Base-by-base conservation (phyloP, 1,140 invertebrate genomes). In the Sinonovacula constricta region DNA sequence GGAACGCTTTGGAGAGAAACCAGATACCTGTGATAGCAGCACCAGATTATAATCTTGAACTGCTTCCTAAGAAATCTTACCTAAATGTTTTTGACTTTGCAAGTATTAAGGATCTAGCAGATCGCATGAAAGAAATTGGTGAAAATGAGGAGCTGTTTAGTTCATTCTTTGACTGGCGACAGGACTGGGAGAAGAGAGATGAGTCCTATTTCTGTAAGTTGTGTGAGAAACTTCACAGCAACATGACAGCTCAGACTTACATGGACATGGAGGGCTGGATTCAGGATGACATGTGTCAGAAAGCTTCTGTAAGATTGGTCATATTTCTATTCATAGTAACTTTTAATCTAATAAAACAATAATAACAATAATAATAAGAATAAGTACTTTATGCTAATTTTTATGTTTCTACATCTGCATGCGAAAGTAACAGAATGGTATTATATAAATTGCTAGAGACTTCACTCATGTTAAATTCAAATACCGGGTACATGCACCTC, bases 11-110 rank as follows among this genome's bases (percentile, higher is more conserved):
- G 3, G 28, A n/a, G 18, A 14, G 28, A 15, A 15, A 5, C 26
- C 56, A 59, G 56, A 59, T 59, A 14, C 56, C 56, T 24, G n/a
- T 59, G 1, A 28, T 59, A 59, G 56, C 56, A 59, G n/a, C n/a
- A 26, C n/a, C n/a, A 22, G n/a, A 59, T n/a, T n/a, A 59, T 28
- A 24, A 59, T 22, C 15, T n/a, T n/a, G 56, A 28, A 2, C 28
- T 59, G 1, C n/a, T 59, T 3, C 4, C 28, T 1, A 15, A 14
- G 3, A 28, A 28, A 14, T 59, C 56, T 59, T 59, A 59, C n/a
- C 15, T 59, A 59, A 59, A 59, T 28, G 56, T 59, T 0, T 59
- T 59, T 59, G 56, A 59, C 28, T 59, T 59, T 59, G 18, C 3
- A 26, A 28, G 28, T 28, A 59, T 59, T 22, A 28, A 59, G n/a